Base-by-base conservation (phyloP, 2,797 vertebrate species). In the Geotrypetes seraphini region DNA sequence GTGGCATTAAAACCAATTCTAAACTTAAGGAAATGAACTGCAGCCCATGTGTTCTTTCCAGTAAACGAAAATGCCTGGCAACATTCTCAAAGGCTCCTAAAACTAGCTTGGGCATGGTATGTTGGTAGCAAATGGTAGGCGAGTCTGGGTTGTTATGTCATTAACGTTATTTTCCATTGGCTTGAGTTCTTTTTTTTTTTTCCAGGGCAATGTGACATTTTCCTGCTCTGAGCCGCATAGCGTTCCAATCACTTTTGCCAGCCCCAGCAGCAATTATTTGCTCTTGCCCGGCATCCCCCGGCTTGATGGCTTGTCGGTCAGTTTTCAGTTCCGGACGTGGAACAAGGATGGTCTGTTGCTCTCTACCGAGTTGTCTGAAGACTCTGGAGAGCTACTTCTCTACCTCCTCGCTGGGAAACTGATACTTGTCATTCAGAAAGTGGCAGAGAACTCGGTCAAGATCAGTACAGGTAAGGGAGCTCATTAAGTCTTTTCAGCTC, bases 311-410 rank as follows among this genome's bases (percentile, higher is more conserved):
- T 77, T 94, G 40, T 85, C 89, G 1, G 75, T 91, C 19, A 90
- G 86, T 42, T 87, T 98, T 69, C 92, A 98, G 80, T 96, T 98
- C 71, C 84, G 95, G 53, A 97, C 93, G 0, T 98, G 95, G 95
- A 97, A 96, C 71, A 62, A 73, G 6, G 83, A 96, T 1, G 91
- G 91, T 19, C 81, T 96, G 24, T 85, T 98, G 33, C 66, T 97
- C 25, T 88, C 85, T 20, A 78, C 79, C 0, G 67, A 71, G 25
- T 73, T 96, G 28, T 80, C 77, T 44, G 85, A 73, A 38, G 82
- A 78, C 48, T 82, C 85, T 0, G 86, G 79, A 31, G 73, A 73
- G 15, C 78, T 96, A 43, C 52, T 85, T 42, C 70, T 98, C 53
- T 84, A 71, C 48, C 80, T 98, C 60, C 81, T 65, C 36, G 65